These are phyloP conservation scores for Cydia splendana DNA, from an alignment of 1,140 invertebrate species.

Conservation along the genomic window DNA sequence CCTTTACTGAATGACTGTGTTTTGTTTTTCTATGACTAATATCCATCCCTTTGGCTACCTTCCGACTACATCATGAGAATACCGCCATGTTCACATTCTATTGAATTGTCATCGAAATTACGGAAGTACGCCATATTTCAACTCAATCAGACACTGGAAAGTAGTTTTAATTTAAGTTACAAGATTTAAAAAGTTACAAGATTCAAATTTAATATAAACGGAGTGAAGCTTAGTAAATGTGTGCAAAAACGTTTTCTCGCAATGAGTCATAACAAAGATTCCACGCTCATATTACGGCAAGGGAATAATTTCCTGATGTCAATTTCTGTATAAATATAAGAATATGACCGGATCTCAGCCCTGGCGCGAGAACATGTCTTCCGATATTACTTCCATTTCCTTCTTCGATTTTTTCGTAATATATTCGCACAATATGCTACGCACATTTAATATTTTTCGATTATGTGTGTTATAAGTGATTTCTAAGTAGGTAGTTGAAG, in stretches of 20 bases:
- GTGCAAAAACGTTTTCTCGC: neutral
- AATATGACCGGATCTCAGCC: constrained; percentile 19
- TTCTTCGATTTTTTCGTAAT: constrained; percentile 29
- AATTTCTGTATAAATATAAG: constrained; percentile 32
- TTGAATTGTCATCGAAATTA: too few species aligned
- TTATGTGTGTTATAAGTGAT: constrained; percentile 10
- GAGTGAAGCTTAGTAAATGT: too few species aligned
- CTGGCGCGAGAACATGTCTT: constrained; percentile 28
- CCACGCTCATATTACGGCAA: constrained; percentile 3
- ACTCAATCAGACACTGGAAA: too few species aligned
- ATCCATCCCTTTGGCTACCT: too few species aligned
- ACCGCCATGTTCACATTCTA: too few species aligned
- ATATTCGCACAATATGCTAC: constrained; percentile 24
- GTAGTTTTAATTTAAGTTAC: too few species aligned
- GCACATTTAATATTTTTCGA: constrained; percentile 27
- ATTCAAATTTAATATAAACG: too few species aligned
- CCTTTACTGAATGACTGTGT: too few species aligned
- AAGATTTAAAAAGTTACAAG: too few species aligned
- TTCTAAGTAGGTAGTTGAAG: neutral
- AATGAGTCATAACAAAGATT: constrained; percentile 14
- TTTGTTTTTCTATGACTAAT: too few species aligned
- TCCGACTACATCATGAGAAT: too few species aligned
- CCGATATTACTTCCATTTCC: constrained; percentile 32
- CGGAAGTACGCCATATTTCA: too few species aligned
- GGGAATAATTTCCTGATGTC: constrained; percentile 32